phyloP scores from a whole-genome alignment of 2,113 vertebrate species.

The Eleginops maclovinus region DNA sequence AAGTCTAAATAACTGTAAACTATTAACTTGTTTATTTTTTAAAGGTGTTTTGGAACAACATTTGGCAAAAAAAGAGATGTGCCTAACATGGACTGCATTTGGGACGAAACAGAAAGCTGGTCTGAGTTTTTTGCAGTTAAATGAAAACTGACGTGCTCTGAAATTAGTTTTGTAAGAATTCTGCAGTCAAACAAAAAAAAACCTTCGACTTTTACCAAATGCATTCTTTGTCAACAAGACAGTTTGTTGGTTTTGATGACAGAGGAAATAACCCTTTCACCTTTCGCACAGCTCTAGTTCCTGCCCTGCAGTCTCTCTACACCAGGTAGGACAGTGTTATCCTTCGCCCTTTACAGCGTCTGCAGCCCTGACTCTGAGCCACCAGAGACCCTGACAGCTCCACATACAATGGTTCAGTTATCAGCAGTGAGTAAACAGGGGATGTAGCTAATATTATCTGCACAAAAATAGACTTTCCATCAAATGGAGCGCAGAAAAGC shows the following conservation, averaged over 20 bases:
- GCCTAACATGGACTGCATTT: too few species aligned
- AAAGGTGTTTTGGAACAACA: too few species aligned
- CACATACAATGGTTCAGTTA: slow-evolving; percentile 75
- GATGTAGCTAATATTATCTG: slow-evolving; percentile 81
- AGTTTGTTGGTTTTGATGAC: neutral
- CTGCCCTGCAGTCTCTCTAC: slow-evolving; percentile 18
- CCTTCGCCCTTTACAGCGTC: slow-evolving; percentile 44
- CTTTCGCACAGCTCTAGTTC: neutral
- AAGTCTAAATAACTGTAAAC: too few species aligned
- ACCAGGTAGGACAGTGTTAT: slow-evolving; percentile 25
- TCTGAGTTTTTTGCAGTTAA: too few species aligned
- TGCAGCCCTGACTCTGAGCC: slow-evolving; percentile 53
- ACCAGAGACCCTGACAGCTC: slow-evolving; percentile 55
- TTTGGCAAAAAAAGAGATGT: too few species aligned
- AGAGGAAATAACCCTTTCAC: neutral
- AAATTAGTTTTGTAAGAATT: neutral
- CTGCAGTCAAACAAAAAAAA: neutral
- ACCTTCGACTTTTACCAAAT: neutral
- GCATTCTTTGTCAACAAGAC: neutral
- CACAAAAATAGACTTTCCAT: slow-evolving; percentile 82
- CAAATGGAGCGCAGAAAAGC: slow-evolving; percentile 68
- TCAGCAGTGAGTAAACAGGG: slow-evolving; percentile 81
- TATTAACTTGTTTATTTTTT: too few species aligned
- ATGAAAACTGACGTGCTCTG: too few species aligned
- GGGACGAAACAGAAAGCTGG: too few species aligned